A percentile compares a stretch with the other conserved stretches of the same genome.
These are phyloP conservation scores for Orchesellides sinensis DNA, from an alignment of 2,888 invertebrate genomes.

Conservation along the genomic window DNA sequence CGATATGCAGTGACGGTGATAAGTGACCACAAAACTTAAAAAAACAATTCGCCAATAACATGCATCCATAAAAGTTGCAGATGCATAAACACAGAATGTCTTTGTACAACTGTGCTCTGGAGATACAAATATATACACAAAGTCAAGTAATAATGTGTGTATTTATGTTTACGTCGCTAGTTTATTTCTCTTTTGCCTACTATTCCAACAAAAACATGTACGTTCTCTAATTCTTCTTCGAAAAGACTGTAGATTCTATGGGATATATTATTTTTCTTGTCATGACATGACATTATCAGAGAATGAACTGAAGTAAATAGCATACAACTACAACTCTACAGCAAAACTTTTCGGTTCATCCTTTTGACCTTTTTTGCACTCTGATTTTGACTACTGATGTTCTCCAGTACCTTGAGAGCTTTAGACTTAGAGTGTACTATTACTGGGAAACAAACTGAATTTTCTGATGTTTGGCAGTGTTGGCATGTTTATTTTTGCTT, in stretches of 20 bases:
- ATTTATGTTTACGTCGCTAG: not conserved
- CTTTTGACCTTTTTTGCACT: not conserved
- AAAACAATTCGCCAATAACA: not conserved
- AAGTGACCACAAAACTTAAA: not conserved
- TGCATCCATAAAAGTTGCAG: too few relatives aligned
- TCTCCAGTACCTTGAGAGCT: not conserved
- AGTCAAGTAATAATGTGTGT: not conserved
- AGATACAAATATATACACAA: not conserved
- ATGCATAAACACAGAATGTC: not conserved
- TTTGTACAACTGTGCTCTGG: not conserved
- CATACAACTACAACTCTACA: not conserved
- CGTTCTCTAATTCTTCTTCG: not conserved
- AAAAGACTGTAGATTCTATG: not conserved
- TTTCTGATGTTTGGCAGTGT: too few relatives aligned
- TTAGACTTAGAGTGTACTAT: not conserved
- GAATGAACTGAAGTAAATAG: not conserved
- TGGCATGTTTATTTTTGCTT: not conserved
- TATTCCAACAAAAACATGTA: conserved; percentile 36
- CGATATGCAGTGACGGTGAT: too few relatives aligned
- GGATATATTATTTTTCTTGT: conserved; percentile 24
- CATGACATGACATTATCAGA: conserved; percentile 34
- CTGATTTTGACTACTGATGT: not conserved
- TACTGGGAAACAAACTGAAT: too few relatives aligned
- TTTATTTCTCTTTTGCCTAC: conserved; percentile 39
- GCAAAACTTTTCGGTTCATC: not conserved